phyloP scores from a whole-genome alignment of 2,888 invertebrate species.

The Lacanobia wlatinum region DNA sequence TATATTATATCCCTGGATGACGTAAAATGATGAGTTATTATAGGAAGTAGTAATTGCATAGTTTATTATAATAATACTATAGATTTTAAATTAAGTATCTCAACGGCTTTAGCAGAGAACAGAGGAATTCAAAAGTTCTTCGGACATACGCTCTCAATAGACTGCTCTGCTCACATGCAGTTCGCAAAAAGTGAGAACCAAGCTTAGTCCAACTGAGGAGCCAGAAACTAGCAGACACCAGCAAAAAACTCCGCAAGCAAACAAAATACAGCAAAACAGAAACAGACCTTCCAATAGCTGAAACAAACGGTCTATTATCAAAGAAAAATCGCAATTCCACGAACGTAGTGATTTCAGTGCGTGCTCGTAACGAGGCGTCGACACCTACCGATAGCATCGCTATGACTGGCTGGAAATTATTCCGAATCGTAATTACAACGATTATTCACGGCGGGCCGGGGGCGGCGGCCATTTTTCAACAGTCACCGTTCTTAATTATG shows the following conservation, averaged over 20 bases:
- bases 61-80: background rate
- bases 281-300: constrained; percentile 52
- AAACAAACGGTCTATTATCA: constrained; percentile 67
- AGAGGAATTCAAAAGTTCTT: background rate
- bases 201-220: background rate
- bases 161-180: background rate
- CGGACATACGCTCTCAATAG: background rate
- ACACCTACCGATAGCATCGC: constrained; percentile 91
- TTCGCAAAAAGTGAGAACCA: constrained; percentile 11
- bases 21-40: too few species aligned
- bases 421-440: constrained; percentile 91
- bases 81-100: too few species aligned
- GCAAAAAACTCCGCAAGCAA: background rate
- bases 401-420: constrained; percentile 91
- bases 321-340: constrained; percentile 83
- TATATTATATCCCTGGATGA: too few species aligned
- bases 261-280: constrained; percentile 35
- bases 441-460: constrained; percentile 91
- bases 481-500: constrained; percentile 91
- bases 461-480: constrained; percentile 91
- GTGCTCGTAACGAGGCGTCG: constrained; percentile 90
- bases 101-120: background rate
- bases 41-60: too few species aligned
- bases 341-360: constrained; percentile 76
- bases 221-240: constrained; percentile 4